A percentile compares a stretch with the other conserved stretches of the same genome.
Conservation (phyloP, 2,113 vertebrate species). For the Phyllostomus hastatus region DNA sequence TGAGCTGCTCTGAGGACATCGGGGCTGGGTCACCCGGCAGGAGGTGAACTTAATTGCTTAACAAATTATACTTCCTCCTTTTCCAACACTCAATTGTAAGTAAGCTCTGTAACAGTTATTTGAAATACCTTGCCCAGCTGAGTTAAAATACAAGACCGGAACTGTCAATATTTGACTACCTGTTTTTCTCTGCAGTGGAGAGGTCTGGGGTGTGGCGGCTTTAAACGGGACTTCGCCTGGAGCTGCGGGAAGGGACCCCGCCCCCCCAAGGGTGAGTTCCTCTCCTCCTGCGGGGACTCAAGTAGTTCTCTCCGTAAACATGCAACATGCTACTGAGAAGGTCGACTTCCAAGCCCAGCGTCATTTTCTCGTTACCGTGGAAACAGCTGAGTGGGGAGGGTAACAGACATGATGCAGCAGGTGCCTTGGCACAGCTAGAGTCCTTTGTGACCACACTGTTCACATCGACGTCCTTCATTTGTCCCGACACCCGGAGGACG, state of each 20-base stretch:
- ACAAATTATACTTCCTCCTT: not conserved
- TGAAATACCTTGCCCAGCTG: not conserved
- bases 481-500: conserved; percentile 60
- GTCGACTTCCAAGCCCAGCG: conserved; percentile 46
- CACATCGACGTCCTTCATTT: conserved; percentile 42
- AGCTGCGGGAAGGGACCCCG: conserved; percentile 20
- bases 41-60: not conserved
- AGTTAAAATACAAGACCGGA: not conserved
- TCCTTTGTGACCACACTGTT: conserved; percentile 69
- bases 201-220: not conserved
- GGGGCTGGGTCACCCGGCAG: not conserved
- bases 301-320: conserved; percentile 66
- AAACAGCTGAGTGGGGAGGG: not conserved
- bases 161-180: not conserved
- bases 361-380: conserved; percentile 39
- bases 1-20: not conserved
- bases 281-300: conserved; percentile 40
- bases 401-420: conserved; percentile 66
- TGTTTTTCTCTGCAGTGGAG: not conserved
- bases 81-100: not conserved
- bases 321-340: conserved; percentile 73
- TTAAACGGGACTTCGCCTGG: not conserved
- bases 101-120: not conserved
- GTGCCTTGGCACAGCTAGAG: conserved; percentile 76
- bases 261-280: conserved; percentile 21